These are phyloP conservation scores for Aquatica leii DNA, from an alignment of 2,888 invertebrate genomes.

Conservation along the genomic window DNA sequence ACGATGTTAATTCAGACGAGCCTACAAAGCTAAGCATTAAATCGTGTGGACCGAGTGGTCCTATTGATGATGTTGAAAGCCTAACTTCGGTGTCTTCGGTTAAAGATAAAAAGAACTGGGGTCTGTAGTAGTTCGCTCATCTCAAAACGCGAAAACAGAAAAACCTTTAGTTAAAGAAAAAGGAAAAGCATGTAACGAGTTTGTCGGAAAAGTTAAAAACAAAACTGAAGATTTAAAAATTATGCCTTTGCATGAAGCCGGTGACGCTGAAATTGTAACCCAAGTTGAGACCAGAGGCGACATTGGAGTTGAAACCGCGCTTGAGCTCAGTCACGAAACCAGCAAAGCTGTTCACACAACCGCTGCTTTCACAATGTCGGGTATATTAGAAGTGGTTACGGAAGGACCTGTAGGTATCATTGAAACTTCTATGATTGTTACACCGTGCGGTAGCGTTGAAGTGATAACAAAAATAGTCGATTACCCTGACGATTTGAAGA, in stretches of 20 bases:
- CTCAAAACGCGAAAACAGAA: too few relatives aligned
- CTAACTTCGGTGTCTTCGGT: too few relatives aligned
- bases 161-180: too few relatives aligned
- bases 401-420: slow-evolving; percentile 57
- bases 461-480: slow-evolving; percentile 51
- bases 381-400: slow-evolving; percentile 55
- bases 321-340: slow-evolving; percentile 11
- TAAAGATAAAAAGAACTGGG: too few relatives aligned
- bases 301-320: slow-evolving; percentile 45
- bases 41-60: too few relatives aligned
- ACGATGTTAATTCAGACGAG: too few relatives aligned
- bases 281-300: slow-evolving; percentile 43
- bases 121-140: too few relatives aligned
- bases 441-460: slow-evolving; percentile 56
- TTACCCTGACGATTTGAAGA: neutral
- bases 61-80: too few relatives aligned
- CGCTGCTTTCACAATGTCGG: slow-evolving; percentile 55
- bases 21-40: too few relatives aligned
- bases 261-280: slow-evolving; percentile 17
- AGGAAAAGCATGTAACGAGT: too few relatives aligned
- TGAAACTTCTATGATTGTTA: slow-evolving; percentile 55
- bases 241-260: neutral
- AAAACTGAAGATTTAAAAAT: too few relatives aligned
- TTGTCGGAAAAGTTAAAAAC: too few relatives aligned
- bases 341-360: slow-evolving; percentile 50